phyloP scores from a whole-genome alignment of 2,113 vertebrate genomes.

The Podarcis raffonei region DNA sequence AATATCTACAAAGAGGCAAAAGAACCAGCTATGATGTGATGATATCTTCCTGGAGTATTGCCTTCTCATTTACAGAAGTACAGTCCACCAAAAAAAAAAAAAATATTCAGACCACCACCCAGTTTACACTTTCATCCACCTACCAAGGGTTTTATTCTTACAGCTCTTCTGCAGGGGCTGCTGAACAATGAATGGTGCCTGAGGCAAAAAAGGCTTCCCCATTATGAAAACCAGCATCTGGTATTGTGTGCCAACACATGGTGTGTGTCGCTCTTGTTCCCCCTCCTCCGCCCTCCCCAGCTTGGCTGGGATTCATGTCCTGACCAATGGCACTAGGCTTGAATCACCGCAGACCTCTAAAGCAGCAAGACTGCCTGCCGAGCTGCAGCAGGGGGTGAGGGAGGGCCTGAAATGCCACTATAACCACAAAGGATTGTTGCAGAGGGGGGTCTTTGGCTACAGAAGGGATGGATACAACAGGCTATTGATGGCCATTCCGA shows the following conservation, averaged over 20 bases:
- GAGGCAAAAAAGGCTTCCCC: constrained; percentile 29
- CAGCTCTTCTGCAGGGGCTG: constrained; percentile 7
- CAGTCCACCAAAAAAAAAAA: neutral
- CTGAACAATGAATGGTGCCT: constrained; percentile 18
- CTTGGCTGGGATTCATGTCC: constrained; percentile 21
- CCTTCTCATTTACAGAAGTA: neutral
- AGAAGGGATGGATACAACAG: constrained; percentile 14
- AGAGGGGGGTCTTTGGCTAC: neutral
- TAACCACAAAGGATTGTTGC: constrained; percentile 22
- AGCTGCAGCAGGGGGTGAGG: constrained; percentile 15
- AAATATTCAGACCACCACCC: neutral
- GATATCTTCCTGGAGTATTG: neutral
- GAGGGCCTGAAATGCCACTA: constrained; percentile 12
- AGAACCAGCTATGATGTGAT: neutral
- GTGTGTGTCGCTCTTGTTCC: constrained; percentile 1
- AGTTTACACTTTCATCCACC: constrained; percentile 19
- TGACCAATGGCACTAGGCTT: constrained; percentile 24
- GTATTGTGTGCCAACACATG: constrained; percentile 24
- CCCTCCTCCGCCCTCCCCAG: neutral
- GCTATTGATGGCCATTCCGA: constrained; percentile 2
- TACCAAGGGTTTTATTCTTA: constrained; percentile 9
- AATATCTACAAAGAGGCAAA: neutral
- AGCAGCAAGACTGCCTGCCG: constrained; percentile 20
- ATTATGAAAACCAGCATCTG: constrained; percentile 27
- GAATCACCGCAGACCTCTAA: constrained; percentile 12